Conservation (phyloP, 1,140 invertebrate genomes). For the Drosophila pachea region DNA sequence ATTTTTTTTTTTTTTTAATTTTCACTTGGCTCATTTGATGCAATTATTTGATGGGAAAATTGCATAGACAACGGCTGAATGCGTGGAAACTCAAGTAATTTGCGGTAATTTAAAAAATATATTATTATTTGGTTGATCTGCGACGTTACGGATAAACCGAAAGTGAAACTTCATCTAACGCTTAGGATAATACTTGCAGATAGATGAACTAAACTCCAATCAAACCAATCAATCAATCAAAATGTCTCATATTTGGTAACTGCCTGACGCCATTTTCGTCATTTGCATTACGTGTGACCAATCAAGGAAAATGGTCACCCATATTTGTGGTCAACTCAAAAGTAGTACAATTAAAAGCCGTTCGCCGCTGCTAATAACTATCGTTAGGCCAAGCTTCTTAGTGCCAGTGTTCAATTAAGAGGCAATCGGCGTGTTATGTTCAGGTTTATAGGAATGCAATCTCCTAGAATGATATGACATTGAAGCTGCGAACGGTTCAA, state of each 20-base stretch:
- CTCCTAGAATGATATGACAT: constrained; percentile 15
- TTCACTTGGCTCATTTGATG: constrained; percentile 10
- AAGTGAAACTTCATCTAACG: constrained; percentile 5
- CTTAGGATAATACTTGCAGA: neutral
- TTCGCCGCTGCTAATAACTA: constrained; percentile 30
- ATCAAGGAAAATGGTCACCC: constrained; percentile 23
- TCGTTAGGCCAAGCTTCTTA: constrained; percentile 12
- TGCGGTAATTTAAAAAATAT: constrained; percentile 35
- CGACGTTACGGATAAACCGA: constrained; percentile 1
- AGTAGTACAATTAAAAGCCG: constrained; percentile 19
- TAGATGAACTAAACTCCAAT: constrained; percentile 4
- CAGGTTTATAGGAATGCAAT: constrained; percentile 39
- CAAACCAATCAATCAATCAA: constrained; percentile 4
- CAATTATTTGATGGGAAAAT: constrained; percentile 36
- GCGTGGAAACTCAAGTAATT: constrained; percentile 35
- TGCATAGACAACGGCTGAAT: constrained; percentile 14
- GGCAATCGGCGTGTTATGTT: constrained; percentile 20
- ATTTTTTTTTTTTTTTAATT: constrained; percentile 16
- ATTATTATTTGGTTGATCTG: constrained; percentile 5
- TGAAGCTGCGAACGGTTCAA: neutral
- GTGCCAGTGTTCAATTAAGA: constrained; percentile 43
- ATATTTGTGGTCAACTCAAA: constrained; percentile 5
- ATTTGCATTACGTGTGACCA: constrained; percentile 24
- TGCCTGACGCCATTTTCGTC: constrained; percentile 17
- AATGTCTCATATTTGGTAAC: constrained; percentile 18